Base-by-base conservation (phyloP, 2,888 invertebrate species). In the Helicoverpa assulta region DNA sequence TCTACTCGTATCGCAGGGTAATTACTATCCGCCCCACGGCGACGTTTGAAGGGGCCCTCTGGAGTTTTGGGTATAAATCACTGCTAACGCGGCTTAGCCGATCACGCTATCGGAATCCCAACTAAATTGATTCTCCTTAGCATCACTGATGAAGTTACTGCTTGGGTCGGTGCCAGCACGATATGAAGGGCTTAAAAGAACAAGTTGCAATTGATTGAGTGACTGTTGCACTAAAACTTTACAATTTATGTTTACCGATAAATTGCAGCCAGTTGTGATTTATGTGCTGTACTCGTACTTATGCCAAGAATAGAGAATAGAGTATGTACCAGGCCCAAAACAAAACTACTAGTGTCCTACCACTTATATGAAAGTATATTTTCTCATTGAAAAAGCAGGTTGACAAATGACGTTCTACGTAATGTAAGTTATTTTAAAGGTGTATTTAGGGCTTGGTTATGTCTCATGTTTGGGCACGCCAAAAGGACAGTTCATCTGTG, bases 41-140 rank as follows among this genome's bases (percentile, higher is more conserved):
- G 84, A 85, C 81, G 80, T 77, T 87, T 84, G 81, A 85, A 84
- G 85, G 87, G 88, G 81, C 83, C 83, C 78, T 83, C 70, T 81
- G 79, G 85, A 82, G 84, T 80, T 81, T 76, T 75, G 78, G 83
- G 81, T 80, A 92, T 94, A 94, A 93, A 94, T 94, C 92, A 93
- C 83, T 86, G 86, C 83, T 91, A 92, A 92, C 85, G 84, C 78
- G 81, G 83, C 85, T 86, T 84, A 83, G 78, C 82, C 79, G 85
- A 88, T 89, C 83, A 85, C 85, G 85, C 84, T 87, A 85, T 84
- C 84, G 76, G 67, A 85, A 82, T 85, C 78, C 67, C 74, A 73
- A 67, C 69, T 77, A 76, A 84, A 83, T 84, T 83, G 72, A 77
- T 73, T 76, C 72, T 77, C 59, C 63, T 69, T 73, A 78, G 70